Percentiles rank a stretch among this genome's conserved stretches.
Evolutionary conservation across 1,140 invertebrate species (phyloP).

Genomic region (Drosophila pruinosa): DNA sequence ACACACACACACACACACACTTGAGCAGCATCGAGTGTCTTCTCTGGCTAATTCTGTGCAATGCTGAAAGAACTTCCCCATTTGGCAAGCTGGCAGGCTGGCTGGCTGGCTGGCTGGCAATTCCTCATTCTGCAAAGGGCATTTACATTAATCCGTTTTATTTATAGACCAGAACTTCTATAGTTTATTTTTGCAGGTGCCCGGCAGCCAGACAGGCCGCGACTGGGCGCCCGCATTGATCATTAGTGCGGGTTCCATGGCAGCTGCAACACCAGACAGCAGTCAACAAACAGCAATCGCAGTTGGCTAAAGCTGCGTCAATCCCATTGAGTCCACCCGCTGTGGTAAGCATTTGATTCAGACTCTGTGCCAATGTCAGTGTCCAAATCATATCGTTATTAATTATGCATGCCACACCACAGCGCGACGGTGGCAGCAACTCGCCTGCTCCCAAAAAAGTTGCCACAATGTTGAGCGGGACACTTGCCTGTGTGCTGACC

Average conservation of each 20-base stretch:
- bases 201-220: conserved; percentile 22
- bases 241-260: conserved; percentile 50
- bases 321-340: conserved; percentile 23
- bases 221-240: conserved; percentile 52
- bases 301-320: conserved; percentile 46
- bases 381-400: conserved; percentile 47
- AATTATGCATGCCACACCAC: conserved; percentile 58
- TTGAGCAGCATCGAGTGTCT: not conserved
- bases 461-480: conserved; percentile 3
- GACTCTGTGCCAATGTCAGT: conserved; percentile 39
- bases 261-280: conserved; percentile 28
- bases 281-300: not conserved
- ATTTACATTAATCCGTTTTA: conserved; percentile 59
- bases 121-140: conserved; percentile 64
- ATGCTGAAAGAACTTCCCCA: conserved; percentile 43
- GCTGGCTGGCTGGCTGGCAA: conserved; percentile 18
- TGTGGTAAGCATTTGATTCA: conserved; percentile 13
- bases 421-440: not conserved
- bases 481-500: conserved; percentile 14
- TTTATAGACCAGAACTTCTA: conserved; percentile 47
- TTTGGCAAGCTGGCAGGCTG: conserved; percentile 7
- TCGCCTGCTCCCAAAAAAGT: conserved; percentile 3
- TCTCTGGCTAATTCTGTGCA: conserved; percentile 43
- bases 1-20: not conserved
- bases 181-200: conserved; percentile 61